Evolutionary conservation across 2,113 vertebrate genomes (phyloP).

Genomic region (Pachyramphus minor): DNA sequence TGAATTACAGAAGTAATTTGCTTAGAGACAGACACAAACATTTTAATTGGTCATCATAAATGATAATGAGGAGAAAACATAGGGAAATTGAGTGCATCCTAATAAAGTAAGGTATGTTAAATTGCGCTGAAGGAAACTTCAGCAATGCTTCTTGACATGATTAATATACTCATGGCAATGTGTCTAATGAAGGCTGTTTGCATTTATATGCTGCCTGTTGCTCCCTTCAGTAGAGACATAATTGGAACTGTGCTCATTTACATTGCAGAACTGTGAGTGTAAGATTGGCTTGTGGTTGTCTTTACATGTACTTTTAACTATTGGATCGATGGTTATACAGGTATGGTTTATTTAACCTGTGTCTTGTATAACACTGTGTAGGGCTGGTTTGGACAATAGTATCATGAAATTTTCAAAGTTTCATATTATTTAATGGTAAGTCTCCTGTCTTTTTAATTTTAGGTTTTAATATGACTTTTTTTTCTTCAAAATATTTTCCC

Average conservation of each 20-base stretch:
- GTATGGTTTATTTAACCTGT: background rate
- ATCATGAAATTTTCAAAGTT: background rate
- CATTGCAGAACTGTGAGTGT: background rate
- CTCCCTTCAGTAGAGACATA: constrained; percentile 7
- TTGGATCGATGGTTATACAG: background rate
- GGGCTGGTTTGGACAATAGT: background rate
- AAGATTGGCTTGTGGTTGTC: background rate
- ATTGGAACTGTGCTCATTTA: background rate
- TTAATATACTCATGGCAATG: constrained; percentile 50
- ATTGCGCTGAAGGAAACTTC: constrained; percentile 33
- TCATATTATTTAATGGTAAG: background rate
- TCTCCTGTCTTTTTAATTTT: background rate
- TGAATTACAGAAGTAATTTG: constrained; percentile 24
- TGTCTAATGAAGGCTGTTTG: constrained; percentile 47
- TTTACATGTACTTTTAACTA: background rate
- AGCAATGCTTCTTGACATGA: constrained; percentile 31
- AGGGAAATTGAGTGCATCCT: constrained; percentile 55
- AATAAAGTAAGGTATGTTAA: constrained; percentile 50
- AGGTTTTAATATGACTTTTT: background rate
- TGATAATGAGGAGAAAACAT: constrained; percentile 47
- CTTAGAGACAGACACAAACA: constrained; percentile 18
- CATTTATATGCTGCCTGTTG: constrained; percentile 42
- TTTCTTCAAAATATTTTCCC: background rate
- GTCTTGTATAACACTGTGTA: background rate
- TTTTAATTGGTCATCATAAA: constrained; percentile 61